Evolutionary conservation across 2,888 invertebrate genomes (phyloP), one percentile per base, ranked within the genome.

Genomic region (Leptinotarsa juncta): DNA sequence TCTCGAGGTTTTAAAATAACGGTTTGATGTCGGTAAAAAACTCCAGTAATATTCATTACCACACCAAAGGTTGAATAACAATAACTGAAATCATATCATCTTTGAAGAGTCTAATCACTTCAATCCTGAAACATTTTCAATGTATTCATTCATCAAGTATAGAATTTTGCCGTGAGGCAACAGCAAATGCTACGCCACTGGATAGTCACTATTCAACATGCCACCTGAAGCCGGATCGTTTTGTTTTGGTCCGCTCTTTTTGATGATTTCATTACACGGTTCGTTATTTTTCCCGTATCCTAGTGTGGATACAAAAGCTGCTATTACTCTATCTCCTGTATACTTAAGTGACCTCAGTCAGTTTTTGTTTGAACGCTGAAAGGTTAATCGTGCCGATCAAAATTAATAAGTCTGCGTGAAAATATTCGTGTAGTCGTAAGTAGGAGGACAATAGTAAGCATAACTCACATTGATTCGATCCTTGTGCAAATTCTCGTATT

Each of bases 201-300:
- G 82, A 81, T 81, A 80, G 82, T 77, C 80, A 80, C 32, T 75
- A 76, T 71, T 76, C 76, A 82, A 82, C 79, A 79, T 80, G 75
- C 79, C 77, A 79, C 78, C 81, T 81, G 82, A 82, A 82, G 81
- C 74, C 75, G 81, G 79, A 73, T 49, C 67, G 77, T 78, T 77
- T 78, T 76, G 71, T 71, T 74, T 72, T 68, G 70, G 60, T 60
- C 73, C 68, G 76, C 73, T 20, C 57, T 80, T 81, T 81, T 81
- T 82, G 81, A 82, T 81, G 81, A 81, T 81, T 82, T 82, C 80
- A 82, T 82, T 80, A 80, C 78, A 77, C 74, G 73, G 75, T 78
- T 68, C 50, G 67, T 62, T 53, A 51, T 67, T 71, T 65, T 51
- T 66, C 65, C 65, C 51, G 70, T 67, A 67, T 73, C 68, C 77